These are phyloP conservation scores for Tor tambroides DNA, from an alignment of 2,113 vertebrate genomes.

Conservation along the genomic window DNA sequence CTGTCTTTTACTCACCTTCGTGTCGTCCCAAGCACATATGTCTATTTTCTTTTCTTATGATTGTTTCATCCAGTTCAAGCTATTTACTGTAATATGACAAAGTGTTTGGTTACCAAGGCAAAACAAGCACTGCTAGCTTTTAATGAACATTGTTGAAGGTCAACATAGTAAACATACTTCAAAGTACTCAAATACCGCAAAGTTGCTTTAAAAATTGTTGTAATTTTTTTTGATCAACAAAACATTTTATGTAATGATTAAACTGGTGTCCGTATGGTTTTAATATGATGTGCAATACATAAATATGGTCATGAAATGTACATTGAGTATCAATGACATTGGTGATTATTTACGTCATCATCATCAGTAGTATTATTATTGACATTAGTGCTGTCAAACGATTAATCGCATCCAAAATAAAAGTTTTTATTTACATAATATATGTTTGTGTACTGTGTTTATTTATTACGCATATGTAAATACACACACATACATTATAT, in stretches of 20 bases:
- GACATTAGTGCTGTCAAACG: too few relatives aligned
- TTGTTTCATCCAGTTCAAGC: background rate
- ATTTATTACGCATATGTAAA: too few relatives aligned
- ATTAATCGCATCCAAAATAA: too few relatives aligned
- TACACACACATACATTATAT: too few relatives aligned
- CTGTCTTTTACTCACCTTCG: background rate
- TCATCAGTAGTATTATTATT: background rate
- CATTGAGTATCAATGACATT: too few relatives aligned
- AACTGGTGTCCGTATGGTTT: background rate
- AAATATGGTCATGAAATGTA: background rate
- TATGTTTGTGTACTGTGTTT: too few relatives aligned
- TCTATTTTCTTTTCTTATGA: background rate
- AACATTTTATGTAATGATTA: background rate
- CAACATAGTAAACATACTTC: background rate
- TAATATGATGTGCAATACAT: background rate
- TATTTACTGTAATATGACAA: background rate
- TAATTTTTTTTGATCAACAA: background rate
- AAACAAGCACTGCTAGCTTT: background rate
- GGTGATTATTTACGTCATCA: background rate
- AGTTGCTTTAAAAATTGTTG: background rate
- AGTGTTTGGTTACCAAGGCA: background rate
- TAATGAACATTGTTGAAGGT: background rate
- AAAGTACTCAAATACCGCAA: background rate
- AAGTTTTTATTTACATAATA: too few relatives aligned
- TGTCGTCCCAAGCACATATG: too few relatives aligned